Evolutionary conservation across 2,797 vertebrate genomes (phyloP).

Genomic region (Silurus aristotelis): DNA sequence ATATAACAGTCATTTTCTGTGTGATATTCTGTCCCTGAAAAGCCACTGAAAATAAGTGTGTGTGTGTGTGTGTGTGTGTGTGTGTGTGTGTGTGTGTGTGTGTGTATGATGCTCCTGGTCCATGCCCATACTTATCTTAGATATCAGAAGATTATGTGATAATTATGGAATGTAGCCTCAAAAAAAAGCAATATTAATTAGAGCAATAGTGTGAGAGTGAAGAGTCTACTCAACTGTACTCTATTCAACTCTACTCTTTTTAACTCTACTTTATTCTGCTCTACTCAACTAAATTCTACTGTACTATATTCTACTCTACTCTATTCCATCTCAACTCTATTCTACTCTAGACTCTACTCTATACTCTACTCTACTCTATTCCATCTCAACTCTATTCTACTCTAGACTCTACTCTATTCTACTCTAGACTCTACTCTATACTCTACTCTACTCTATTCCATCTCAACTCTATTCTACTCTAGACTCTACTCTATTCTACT

Average conservation of each 20-base stretch:
- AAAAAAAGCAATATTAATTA: neutral
- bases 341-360: too few relatives aligned
- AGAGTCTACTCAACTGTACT: too few relatives aligned
- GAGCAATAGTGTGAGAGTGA: neutral
- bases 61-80: neutral
- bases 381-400: neutral
- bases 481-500: too few relatives aligned
- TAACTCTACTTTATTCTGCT: too few relatives aligned
- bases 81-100: neutral
- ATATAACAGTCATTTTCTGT: neutral
- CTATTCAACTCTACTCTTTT: too few relatives aligned
- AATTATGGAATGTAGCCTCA: slow-evolving; percentile 15
- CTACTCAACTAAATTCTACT: too few relatives aligned
- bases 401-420: too few relatives aligned
- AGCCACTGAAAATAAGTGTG: neutral
- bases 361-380: too few relatives aligned
- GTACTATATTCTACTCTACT: too few relatives aligned
- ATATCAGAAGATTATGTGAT: neutral
- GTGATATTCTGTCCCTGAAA: neutral
- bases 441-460: too few relatives aligned
- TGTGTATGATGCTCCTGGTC: neutral
- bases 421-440: too few relatives aligned
- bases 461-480: too few relatives aligned
- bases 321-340: neutral
- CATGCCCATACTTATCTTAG: slow-evolving; percentile 17